A percentile compares a stretch with the other conserved stretches of the same genome.
phyloP scores from a whole-genome alignment of 2,113 vertebrate species.

The Microtus ochrogaster region DNA sequence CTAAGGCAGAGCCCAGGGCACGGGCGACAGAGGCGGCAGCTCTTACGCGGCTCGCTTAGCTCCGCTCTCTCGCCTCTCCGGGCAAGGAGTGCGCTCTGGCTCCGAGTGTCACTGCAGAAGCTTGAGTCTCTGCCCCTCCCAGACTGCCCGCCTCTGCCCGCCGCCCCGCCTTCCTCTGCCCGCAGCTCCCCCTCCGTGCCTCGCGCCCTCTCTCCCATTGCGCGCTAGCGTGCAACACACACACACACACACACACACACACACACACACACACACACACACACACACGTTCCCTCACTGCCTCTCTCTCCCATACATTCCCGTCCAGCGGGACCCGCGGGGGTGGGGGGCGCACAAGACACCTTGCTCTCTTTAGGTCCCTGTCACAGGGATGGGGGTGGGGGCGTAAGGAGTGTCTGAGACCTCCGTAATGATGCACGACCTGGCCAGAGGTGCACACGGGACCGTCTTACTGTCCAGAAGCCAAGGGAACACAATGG shows the following conservation, averaged over 20 bases:
- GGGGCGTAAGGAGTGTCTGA: not conserved
- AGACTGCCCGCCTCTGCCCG: constrained; percentile 51
- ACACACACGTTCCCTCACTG: not conserved
- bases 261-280: not conserved
- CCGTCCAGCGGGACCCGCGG: not conserved
- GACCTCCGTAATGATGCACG: not conserved
- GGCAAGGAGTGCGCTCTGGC: constrained; percentile 58
- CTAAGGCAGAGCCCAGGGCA: not conserved
- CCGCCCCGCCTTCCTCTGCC: constrained; percentile 53
- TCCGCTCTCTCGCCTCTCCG: constrained; percentile 33
- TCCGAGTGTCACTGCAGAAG: constrained; percentile 67
- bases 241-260: not conserved
- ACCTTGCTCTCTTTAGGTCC: not conserved
- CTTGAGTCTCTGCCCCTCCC: constrained; percentile 58
- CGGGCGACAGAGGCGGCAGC: not conserved
- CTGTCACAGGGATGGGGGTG: not conserved
- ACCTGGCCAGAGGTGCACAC: not conserved
- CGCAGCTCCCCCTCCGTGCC: constrained; percentile 8
- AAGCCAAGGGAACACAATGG: not conserved
- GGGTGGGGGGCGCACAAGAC: not conserved
- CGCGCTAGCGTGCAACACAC: constrained; percentile 38
- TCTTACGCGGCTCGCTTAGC: not conserved
- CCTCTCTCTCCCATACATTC: not conserved
- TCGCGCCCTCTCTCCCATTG: constrained; percentile 13
- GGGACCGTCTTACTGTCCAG: not conserved